phyloP scores from a whole-genome alignment of 2,797 vertebrate genomes.

The Caiman crocodilus region DNA sequence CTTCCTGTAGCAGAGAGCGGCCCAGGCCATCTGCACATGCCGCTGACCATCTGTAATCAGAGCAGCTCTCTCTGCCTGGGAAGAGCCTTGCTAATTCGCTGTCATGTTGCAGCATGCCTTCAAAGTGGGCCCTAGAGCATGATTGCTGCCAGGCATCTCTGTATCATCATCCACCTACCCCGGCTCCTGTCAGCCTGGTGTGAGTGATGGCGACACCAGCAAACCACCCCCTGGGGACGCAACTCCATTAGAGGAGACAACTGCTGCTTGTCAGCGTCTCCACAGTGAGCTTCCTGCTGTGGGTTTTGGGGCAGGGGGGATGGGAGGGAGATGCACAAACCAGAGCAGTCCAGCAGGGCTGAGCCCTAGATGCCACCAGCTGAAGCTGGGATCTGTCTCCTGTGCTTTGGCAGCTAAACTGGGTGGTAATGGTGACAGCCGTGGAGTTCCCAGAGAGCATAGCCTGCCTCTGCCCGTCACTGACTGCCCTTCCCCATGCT shows the following conservation, averaged over 20 bases:
- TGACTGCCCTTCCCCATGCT: no score
- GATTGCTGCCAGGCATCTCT: background rate
- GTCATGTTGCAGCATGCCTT: fast-evolving
- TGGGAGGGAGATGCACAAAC: no score
- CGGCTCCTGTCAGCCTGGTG: background rate
- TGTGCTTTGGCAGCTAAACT: background rate
- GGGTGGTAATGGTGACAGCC: background rate
- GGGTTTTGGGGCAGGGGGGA: background rate
- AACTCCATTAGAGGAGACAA: slow-evolving; percentile 16
- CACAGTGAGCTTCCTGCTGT: background rate
- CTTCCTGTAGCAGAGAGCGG: background rate
- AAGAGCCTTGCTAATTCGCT: background rate
- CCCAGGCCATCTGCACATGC: background rate
- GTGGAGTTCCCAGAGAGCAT: background rate
- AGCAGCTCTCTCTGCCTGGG: fast-evolving
- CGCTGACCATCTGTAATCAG: background rate
- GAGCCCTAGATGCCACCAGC: background rate
- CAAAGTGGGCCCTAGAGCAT: fast-evolving
- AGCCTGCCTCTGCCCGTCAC: background rate
- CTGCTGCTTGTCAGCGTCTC: background rate
- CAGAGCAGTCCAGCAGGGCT: background rate
- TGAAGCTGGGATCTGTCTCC: background rate
- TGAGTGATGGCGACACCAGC: background rate
- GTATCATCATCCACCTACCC: no score
- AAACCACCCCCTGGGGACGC: background rate